phyloP scores from a whole-genome alignment of 2,888 invertebrate genomes.

The Phania funesta region DNA sequence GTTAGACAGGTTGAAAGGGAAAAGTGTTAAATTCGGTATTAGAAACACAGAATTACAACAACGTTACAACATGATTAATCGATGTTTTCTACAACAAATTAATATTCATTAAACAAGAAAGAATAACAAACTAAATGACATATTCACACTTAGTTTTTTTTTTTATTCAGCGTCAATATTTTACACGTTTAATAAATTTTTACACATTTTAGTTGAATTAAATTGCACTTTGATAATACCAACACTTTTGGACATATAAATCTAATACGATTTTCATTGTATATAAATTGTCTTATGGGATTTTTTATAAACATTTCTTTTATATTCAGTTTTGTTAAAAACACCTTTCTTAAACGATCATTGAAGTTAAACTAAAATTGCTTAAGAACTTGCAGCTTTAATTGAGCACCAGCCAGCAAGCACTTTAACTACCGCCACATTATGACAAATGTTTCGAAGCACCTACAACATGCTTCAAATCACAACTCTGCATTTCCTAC shows the following conservation, averaged over 20 bases:
- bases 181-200: neutral
- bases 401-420: slow-evolving; percentile 53
- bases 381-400: slow-evolving; percentile 62
- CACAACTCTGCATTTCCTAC: slow-evolving; percentile 61
- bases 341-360: slow-evolving; percentile 66
- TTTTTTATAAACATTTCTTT: neutral
- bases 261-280: neutral
- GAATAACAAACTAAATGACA: slow-evolving; percentile 17
- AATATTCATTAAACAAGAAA: slow-evolving; percentile 50
- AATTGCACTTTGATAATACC: too few species aligned
- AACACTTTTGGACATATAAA: too few species aligned
- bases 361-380: slow-evolving; percentile 61
- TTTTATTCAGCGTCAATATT: neutral
- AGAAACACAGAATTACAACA: slow-evolving; percentile 49
- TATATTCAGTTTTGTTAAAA: slow-evolving; percentile 29
- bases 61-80: slow-evolving; percentile 58
- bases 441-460: slow-evolving; percentile 42
- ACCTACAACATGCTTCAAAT: slow-evolving; percentile 53
- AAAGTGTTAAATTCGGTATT: slow-evolving; percentile 64
- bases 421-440: slow-evolving; percentile 42
- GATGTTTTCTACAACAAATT: slow-evolving; percentile 42
- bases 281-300: neutral
- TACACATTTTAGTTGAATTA: neutral
- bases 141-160: slow-evolving; percentile 19
- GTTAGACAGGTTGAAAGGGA: slow-evolving; percentile 64